These are phyloP conservation scores for Pogonophryne albipinna DNA, from an alignment of 2,797 vertebrate species.

Conservation along the genomic window DNA sequence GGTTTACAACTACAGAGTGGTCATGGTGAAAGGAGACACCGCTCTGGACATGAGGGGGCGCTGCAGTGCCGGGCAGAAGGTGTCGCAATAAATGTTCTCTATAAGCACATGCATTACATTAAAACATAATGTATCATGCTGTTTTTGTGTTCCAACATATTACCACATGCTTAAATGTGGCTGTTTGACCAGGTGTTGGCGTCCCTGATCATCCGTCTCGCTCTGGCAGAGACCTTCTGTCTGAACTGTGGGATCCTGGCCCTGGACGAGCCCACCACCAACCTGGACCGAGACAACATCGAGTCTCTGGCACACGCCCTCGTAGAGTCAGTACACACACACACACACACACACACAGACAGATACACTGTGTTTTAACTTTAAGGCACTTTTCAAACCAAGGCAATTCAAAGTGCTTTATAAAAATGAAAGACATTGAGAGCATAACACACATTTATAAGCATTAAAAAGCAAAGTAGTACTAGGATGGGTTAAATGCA, in stretches of 20 bases:
- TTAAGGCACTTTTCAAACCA: no score
- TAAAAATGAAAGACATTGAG: no score
- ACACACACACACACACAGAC: no score
- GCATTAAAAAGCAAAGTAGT: no score
- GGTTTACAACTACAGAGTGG: constrained; percentile 96
- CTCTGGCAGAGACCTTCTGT: constrained; percentile 97
- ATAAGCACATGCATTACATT: background rate
- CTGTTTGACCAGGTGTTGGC: constrained; percentile 90
- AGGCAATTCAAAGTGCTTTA: no score
- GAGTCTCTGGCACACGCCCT: constrained; percentile 96
- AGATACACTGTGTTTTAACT: no score
- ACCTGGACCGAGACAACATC: constrained; percentile 97
- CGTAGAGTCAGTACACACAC: constrained; percentile 90
- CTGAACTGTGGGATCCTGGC: constrained; percentile 97
- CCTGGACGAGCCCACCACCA: constrained; percentile 97
- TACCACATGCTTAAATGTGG: constrained; percentile 76
- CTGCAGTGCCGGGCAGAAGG: constrained; percentile 99
- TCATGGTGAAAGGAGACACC: constrained; percentile 96
- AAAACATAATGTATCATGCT: no score
- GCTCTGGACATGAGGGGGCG: constrained; percentile 96
- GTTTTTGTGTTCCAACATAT: constrained; percentile 53
- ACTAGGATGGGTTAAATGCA: no score
- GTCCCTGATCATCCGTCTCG: constrained; percentile 96
- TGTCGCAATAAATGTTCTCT: constrained; percentile 45
- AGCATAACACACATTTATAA: no score